Evolutionary conservation across 2,888 invertebrate species (phyloP), one percentile per base, ranked within the genome.

Genomic region (Silvanus unidentatus): DNA sequence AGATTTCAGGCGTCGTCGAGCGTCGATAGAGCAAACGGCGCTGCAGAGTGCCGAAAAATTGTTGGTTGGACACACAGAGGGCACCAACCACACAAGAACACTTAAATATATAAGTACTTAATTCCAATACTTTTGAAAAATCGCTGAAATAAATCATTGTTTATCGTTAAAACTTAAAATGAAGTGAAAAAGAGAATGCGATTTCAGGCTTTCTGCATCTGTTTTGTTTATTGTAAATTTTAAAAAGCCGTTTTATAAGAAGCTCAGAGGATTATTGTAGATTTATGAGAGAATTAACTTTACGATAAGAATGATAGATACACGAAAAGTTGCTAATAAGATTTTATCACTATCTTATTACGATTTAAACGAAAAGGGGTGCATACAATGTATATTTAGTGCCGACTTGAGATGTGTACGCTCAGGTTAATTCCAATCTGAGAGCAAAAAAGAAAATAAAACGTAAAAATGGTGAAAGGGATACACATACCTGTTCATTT

Each of bases 301-400:
- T 51, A 22, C 57, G 61, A 60, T 62, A 62, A 60, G 62, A 59
- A 60, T 59, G 58, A 57, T 55, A 59, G 61, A 61, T 59, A 59
- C 55, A 54, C 59, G 8, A 22, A 22, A 43, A 54, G 56, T 52
- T 52, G 52, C 22, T 63, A 64, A 64, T 61, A 62, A 64, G 64
- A 64, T 64, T 59, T 58, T 64, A 64, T 64, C 64, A 62, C 61
- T 63, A 63, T 63, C 63, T 63, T 63, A 64, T 64, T 64, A 64
- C 58, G 45, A 22, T 22, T 5, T 22, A 22, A 22, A 8, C 3
- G 22, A 22, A 22, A 22, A 22, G 22, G 22, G 22, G 22, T 22
- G 22, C 22, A 8, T 22, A n/a, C n/a, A n/a, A n/a, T n/a, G n/a
- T n/a, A n/a, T n/a, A n/a, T n/a, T n/a, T n/a, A n/a, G 3, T 22